phyloP scores from a whole-genome alignment of 2,113 vertebrate genomes.

The Brienomyrus longianalis region DNA sequence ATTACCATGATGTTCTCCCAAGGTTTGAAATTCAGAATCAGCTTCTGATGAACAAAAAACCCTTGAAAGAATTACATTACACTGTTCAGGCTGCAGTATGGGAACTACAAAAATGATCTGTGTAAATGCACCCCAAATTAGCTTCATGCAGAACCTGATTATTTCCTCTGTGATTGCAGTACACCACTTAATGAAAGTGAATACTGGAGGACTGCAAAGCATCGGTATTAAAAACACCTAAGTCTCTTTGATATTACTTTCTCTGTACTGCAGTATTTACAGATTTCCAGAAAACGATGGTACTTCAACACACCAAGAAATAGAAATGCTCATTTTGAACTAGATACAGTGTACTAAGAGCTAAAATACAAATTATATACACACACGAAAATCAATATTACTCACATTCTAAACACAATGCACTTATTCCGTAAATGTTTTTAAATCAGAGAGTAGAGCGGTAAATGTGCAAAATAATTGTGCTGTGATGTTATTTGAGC shows the following conservation, averaged over 20 bases:
- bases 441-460: not conserved
- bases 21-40: slow-evolving; percentile 1
- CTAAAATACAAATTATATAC: not conserved
- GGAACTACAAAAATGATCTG: not conserved
- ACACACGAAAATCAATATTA: not conserved
- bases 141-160: not conserved
- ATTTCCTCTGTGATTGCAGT: not conserved
- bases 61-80: not conserved
- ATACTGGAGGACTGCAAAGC: not conserved
- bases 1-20: not conserved
- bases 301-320: not conserved
- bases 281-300: not conserved
- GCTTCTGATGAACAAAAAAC: not conserved
- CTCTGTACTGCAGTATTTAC: not conserved
- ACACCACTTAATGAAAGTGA: slow-evolving; percentile 1
- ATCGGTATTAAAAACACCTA: not conserved
- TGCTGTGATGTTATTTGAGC: not conserved
- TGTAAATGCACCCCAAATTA: not conserved
- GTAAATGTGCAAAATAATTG: not conserved
- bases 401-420: not conserved
- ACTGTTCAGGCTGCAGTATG: not conserved
- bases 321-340: not conserved
- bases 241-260: not conserved
- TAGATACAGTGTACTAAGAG: not conserved
- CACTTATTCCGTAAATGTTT: not conserved